Percentiles rank a stretch among this genome's conserved stretches.
Conservation (phyloP, 2,888 invertebrate genomes). For the Callyntrura guangdongensis region DNA sequence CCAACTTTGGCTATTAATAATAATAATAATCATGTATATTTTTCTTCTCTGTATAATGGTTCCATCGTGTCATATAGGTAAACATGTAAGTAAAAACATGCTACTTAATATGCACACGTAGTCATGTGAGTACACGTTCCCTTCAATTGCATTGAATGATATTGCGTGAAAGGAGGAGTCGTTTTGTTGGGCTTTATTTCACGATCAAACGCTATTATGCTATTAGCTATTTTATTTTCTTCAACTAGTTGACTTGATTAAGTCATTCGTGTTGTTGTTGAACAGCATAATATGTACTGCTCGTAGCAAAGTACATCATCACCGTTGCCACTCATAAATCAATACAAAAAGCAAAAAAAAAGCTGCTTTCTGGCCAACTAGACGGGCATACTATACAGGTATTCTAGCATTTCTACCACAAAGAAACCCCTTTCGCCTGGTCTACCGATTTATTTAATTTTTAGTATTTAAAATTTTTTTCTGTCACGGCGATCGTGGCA, state of each 20-base stretch:
- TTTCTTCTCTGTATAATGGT: slow-evolving; percentile 1
- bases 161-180: slow-evolving; percentile 56
- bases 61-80: neutral
- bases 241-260: slow-evolving; percentile 61
- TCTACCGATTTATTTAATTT: neutral
- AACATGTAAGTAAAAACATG: neutral
- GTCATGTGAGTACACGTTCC: slow-evolving; percentile 43
- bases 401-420: neutral
- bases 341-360: slow-evolving; percentile 5
- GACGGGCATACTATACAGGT: neutral
- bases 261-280: slow-evolving; percentile 65
- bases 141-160: neutral
- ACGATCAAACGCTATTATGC: slow-evolving; percentile 27
- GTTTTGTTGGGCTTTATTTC: slow-evolving; percentile 24
- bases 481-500: neutral
- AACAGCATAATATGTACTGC: slow-evolving; percentile 19
- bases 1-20: neutral
- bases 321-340: slow-evolving; percentile 10
- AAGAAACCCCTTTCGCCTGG: neutral
- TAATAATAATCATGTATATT: slow-evolving; percentile 3
- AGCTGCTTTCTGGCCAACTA: neutral
- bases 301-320: neutral
- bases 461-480: neutral
- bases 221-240: slow-evolving; percentile 40
- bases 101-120: slow-evolving; percentile 50